A percentile compares a stretch with the other conserved stretches of the same genome.
Conservation (phyloP, 2,113 vertebrate species). For the Bubo bubo region DNA sequence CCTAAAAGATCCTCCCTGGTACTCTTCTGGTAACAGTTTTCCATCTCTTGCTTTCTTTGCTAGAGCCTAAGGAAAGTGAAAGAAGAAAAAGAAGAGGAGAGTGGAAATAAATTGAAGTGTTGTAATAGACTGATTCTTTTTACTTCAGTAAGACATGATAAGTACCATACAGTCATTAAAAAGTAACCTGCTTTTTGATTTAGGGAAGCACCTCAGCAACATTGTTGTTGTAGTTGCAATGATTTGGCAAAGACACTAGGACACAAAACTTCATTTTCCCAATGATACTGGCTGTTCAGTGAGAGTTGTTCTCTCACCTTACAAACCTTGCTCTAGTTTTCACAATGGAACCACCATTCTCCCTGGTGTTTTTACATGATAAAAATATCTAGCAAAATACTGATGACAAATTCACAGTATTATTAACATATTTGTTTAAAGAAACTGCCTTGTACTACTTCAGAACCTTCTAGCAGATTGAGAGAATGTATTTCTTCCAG, state of each 20-base stretch:
- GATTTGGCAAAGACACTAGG: neutral
- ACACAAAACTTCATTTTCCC: neutral
- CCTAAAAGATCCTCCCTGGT: conserved; percentile 97
- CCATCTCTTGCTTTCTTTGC: conserved; percentile 94
- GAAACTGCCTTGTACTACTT: neutral
- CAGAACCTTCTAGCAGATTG: neutral
- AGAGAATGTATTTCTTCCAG: neutral
- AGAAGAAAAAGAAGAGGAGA: neutral
- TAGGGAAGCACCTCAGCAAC: neutral
- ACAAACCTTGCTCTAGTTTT: neutral
- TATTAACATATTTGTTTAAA: neutral
- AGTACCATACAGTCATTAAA: neutral
- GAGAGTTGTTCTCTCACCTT: neutral
- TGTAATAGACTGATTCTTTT: neutral
- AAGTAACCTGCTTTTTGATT: neutral
- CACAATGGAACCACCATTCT: neutral
- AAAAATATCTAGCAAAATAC: neutral
- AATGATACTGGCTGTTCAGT: neutral
- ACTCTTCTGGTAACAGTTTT: conserved; percentile 93
- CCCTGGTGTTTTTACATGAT: neutral
- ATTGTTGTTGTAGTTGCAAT: neutral
- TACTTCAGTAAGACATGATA: neutral
- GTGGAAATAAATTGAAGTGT: neutral
- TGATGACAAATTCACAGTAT: neutral
- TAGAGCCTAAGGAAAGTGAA: conserved; percentile 75